These are phyloP conservation scores for Gulo gulo DNA, from an alignment of 2,113 vertebrate species.

Conservation along the genomic window DNA sequence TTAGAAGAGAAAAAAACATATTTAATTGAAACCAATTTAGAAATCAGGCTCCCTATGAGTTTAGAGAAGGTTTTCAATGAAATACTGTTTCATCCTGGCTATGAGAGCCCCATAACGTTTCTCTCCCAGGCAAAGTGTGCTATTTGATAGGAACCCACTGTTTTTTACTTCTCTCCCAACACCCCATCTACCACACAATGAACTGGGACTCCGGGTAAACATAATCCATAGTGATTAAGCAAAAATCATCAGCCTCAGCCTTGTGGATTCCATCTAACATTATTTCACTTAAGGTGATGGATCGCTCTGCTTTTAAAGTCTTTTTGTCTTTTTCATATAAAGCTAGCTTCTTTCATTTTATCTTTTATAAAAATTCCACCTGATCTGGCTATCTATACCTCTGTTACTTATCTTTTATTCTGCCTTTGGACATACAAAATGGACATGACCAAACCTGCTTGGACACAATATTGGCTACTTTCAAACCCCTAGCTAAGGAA, in stretches of 20 bases:
- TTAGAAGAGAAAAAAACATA: conserved; percentile 60
- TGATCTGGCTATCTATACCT: not conserved
- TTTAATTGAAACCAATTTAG: conserved; percentile 78
- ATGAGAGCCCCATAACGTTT: conserved; percentile 43
- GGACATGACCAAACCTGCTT: not conserved
- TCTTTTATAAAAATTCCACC: conserved; percentile 12
- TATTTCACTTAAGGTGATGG: not conserved
- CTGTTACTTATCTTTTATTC: conserved; percentile 3
- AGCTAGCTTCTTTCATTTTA: not conserved
- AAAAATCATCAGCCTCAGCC: not conserved
- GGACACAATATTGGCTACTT: not conserved
- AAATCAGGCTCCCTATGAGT: conserved; percentile 63
- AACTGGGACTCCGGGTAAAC: not conserved
- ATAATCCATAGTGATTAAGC: not conserved
- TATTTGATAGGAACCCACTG: conserved; percentile 64
- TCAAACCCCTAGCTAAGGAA: not conserved
- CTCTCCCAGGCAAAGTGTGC: conserved; percentile 67
- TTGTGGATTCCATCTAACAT: not conserved
- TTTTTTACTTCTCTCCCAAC: conserved; percentile 42
- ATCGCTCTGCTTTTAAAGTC: not conserved
- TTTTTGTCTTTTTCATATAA: conserved; percentile 49
- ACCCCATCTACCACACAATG: conserved; percentile 5
- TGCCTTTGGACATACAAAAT: not conserved
- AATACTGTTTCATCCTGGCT: conserved; percentile 65
- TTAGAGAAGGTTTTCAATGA: conserved; percentile 67